Evolutionary conservation across 2,113 vertebrate species (phyloP).

Genomic region (Phrynosoma blainvillii): DNA sequence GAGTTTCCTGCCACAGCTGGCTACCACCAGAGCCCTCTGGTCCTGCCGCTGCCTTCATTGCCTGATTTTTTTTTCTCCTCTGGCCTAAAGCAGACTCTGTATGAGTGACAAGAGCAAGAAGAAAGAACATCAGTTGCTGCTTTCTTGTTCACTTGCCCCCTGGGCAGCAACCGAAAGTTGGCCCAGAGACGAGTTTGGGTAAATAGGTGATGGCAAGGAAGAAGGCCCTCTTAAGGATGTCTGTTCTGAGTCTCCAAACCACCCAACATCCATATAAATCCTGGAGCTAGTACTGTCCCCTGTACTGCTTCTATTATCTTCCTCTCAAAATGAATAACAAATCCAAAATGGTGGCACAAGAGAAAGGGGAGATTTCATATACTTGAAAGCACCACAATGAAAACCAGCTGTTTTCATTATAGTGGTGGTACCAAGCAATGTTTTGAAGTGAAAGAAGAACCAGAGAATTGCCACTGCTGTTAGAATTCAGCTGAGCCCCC

Average conservation of each 20-base stretch:
- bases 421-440: neutral
- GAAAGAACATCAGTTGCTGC: neutral
- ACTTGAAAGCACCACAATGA: neutral
- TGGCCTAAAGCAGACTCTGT: neutral
- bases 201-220: neutral
- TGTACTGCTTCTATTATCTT: neutral
- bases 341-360: neutral
- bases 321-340: fast-evolving
- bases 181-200: too few species aligned
- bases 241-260: too few species aligned
- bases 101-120: neutral
- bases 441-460: neutral
- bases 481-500: conserved; percentile 2
- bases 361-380: neutral
- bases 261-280: neutral
- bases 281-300: neutral
- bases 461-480: neutral
- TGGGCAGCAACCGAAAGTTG: neutral
- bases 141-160: neutral
- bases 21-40: neutral
- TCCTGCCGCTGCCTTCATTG: neutral
- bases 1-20: neutral
- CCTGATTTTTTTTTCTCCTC: neutral
- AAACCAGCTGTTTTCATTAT: neutral
- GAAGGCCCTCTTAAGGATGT: neutral